Evolutionary conservation across 2,113 vertebrate species (phyloP), one percentile per base, ranked within the genome.

Genomic region (Macheiramphus alcinus): DNA sequence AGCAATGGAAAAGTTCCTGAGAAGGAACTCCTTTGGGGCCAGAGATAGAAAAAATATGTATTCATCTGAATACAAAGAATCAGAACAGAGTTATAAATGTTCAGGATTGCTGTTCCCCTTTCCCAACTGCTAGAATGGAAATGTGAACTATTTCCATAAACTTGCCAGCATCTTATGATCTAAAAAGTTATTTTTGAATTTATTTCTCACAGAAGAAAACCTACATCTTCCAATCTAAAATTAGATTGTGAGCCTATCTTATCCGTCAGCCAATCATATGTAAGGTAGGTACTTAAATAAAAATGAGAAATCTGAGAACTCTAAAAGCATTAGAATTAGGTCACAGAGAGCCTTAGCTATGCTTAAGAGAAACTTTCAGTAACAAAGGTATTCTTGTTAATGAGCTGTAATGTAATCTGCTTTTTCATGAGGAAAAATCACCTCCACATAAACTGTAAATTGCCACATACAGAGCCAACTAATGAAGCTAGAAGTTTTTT

Each of bases 151-250:
- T 95, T 97, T 97, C 79, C 96, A 97, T 95, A 97, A 86, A 97
- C 88, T 97, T 94, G 56, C 91, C 83, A 88, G 71, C 47, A 91
- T 97, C 94, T 95, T 98, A 75, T 96, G 91, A 96, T 91, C 53
- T 93, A 66, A 94, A 95, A 97, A 92, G 67, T 95, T 97, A 96
- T 97, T 97, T 98, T 91, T 96, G 36, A 97, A 97, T 97, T 98
- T 98, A 96, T 97, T 97, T 96, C 95, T 97, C 78, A 94, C 92
- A 45, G 86, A 97, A 97, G 93, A 96, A 97, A 97, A 97, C 86
- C 94, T 96, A 88, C 89, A 95, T 92, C 79, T 96, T 97, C 96
- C 63, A 86, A 43, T 50, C 97, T 98, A 97, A 98, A 98, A 97
- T 97, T 98, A 97, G 93, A 93, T 92, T 88, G 84, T 85, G 81